A percentile compares a stretch with the other conserved stretches of the same genome.
Conservation (phyloP, 2,113 vertebrate species). For the Cygnus buccinator region DNA sequence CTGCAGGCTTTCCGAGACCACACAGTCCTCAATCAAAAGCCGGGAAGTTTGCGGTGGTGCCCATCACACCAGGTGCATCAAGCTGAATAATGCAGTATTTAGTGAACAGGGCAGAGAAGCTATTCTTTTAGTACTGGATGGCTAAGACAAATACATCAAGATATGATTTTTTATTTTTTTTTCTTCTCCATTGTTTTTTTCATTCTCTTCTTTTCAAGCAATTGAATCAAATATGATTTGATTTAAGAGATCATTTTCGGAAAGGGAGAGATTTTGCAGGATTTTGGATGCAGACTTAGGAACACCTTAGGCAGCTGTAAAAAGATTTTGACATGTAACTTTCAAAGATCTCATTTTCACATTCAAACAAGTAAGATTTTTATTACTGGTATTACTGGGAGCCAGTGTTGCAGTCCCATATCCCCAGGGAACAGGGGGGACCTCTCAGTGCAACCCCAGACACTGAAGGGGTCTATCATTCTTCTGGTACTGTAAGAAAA, state of each 20-base stretch:
- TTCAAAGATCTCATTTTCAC: neutral
- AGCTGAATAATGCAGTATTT: neutral
- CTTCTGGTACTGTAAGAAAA: neutral
- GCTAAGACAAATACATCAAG: neutral
- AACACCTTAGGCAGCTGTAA: neutral
- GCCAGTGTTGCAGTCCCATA: fast-evolving
- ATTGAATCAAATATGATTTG: neutral
- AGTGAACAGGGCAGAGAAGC: neutral
- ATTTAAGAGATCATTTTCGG: neutral
- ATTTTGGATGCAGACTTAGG: neutral
- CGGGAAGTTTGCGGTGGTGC: neutral
- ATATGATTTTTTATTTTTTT: neutral
- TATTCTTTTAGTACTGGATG: neutral
- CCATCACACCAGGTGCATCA: fast-evolving
- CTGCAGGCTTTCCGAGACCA: neutral
- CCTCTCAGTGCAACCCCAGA: neutral
- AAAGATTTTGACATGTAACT: neutral
- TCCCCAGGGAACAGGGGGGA: too few species aligned
- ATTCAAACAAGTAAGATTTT: neutral
- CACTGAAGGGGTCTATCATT: neutral
- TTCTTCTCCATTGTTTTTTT: neutral
- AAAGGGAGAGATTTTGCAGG: neutral
- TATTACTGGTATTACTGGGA: neutral
- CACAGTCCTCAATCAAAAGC: neutral
- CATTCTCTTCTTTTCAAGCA: neutral